Conservation (phyloP, 1,140 invertebrate species). For the Tetramorium alpestre region DNA sequence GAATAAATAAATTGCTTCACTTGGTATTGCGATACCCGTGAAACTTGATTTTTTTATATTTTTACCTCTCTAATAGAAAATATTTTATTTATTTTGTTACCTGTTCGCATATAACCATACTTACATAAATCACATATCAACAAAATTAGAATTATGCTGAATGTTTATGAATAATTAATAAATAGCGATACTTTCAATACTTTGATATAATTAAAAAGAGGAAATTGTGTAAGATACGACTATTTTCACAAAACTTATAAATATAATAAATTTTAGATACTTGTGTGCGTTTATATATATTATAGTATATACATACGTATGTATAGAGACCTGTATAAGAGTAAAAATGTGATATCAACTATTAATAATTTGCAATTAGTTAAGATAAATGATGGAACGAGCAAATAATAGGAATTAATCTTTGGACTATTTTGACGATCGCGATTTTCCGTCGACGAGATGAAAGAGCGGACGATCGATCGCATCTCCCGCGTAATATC, state of each 20-base stretch:
- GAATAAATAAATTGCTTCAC: conserved; percentile 38
- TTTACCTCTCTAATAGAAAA: conserved; percentile 5
- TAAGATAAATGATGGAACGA: conserved; percentile 35
- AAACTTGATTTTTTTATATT: conserved; percentile 15
- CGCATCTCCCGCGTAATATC: conserved; percentile 62
- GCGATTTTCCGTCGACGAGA: conserved; percentile 40
- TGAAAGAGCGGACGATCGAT: conserved; percentile 51
- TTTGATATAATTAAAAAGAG: not conserved
- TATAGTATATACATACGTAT: too few species aligned
- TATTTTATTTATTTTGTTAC: conserved; percentile 50
- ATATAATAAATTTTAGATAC: not conserved
- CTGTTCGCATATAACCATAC: not conserved
- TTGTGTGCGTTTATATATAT: not conserved
- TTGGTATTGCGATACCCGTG: conserved; percentile 1
- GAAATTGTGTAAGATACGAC: not conserved
- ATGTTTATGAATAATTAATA: not conserved
- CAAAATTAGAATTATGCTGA: not conserved
- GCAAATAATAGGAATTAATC: conserved; percentile 51
- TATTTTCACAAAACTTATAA: not conserved
- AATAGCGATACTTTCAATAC: not conserved
- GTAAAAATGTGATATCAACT: not conserved
- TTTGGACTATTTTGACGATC: conserved; percentile 17
- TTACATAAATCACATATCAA: not conserved
- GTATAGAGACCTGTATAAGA: not conserved
- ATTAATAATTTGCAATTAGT: conserved; percentile 43